Conservation (phyloP, 2,113 vertebrate genomes). For the Silurus meridionalis region DNA sequence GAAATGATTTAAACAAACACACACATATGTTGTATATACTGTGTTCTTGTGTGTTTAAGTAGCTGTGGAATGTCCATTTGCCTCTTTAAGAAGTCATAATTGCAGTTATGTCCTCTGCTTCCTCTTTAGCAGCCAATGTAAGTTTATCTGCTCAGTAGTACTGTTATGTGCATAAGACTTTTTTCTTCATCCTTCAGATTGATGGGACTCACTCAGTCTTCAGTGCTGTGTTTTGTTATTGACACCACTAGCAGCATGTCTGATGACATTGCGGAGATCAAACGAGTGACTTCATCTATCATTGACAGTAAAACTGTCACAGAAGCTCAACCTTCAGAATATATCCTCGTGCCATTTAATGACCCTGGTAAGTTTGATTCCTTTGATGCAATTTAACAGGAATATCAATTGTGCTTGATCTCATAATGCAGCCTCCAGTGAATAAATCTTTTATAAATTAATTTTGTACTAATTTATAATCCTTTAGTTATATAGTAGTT, state of each 20-base stretch:
- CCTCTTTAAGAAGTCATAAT: neutral
- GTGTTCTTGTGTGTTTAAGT: neutral
- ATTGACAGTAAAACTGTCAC: conserved; percentile 56
- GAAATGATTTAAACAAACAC: neutral
- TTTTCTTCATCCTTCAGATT: conserved; percentile 51
- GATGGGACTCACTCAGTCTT: conserved; percentile 62
- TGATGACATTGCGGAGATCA: conserved; percentile 59
- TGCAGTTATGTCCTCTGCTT: neutral
- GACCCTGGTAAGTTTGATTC: conserved; percentile 61
- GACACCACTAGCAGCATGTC: conserved; percentile 68
- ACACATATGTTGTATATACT: neutral
- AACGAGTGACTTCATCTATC: conserved; percentile 45
- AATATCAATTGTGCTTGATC: neutral
- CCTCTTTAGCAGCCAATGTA: neutral
- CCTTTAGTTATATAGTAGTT: neutral
- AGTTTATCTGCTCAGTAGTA: neutral
- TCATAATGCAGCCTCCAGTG: neutral
- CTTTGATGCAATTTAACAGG: neutral
- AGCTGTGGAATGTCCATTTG: neutral
- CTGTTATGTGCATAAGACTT: neutral
- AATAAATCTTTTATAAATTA: neutral
- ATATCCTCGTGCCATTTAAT: conserved; percentile 67
- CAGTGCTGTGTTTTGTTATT: conserved; percentile 65
- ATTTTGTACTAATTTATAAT: neutral
- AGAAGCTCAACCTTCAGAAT: conserved; percentile 52